Conservation (phyloP, 2,113 vertebrate genomes). For the Orcinus orca region DNA sequence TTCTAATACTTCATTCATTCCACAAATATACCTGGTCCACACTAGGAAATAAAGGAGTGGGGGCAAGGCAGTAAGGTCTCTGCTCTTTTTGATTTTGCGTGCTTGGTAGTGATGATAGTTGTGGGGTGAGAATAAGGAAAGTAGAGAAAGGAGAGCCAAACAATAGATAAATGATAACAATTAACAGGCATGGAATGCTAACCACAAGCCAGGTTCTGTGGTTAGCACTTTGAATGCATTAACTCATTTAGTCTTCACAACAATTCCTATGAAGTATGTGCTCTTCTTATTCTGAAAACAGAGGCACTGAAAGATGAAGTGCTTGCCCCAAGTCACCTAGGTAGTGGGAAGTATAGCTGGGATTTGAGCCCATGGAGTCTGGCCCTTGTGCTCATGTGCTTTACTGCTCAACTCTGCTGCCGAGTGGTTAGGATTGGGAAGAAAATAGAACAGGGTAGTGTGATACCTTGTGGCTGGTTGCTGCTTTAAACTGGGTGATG, state of each 20-base stretch:
- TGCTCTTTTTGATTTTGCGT: not conserved
- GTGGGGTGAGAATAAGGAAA: not conserved
- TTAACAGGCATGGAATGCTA: not conserved
- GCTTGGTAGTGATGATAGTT: not conserved
- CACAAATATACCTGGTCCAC: not conserved
- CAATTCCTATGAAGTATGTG: not conserved
- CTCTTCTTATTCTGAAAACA: not conserved
- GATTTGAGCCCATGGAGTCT: not conserved
- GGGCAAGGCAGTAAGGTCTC: not conserved
- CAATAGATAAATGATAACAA: not conserved
- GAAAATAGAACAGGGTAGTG: not conserved
- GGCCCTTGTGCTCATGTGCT: not conserved
- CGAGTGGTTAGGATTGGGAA: not conserved
- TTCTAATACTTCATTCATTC: not conserved
- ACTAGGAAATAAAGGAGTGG: not conserved
- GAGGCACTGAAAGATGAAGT: not conserved
- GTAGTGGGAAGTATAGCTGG: not conserved
- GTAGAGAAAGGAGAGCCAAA: not conserved
- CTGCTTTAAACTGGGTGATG: not conserved
- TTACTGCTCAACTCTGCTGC: not conserved
- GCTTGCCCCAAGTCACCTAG: not conserved
- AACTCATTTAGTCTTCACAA: not conserved
- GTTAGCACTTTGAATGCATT: not conserved
- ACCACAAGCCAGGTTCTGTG: not conserved
- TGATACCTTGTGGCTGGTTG: not conserved